These are phyloP conservation scores for Thymelicus sylvestris DNA, from an alignment of 2,888 invertebrate genomes.

Conservation along the genomic window DNA sequence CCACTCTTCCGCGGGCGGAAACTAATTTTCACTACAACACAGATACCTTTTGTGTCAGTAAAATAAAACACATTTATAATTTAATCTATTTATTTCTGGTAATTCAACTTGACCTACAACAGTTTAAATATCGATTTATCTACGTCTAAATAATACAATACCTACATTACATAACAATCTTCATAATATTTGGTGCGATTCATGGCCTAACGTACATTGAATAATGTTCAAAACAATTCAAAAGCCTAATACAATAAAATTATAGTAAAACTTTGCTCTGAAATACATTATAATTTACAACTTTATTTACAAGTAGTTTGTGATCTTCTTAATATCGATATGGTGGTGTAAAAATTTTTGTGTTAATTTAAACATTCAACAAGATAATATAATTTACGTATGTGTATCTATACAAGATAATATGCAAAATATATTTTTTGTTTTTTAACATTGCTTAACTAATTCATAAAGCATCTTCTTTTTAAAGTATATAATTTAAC, in stretches of 20 bases:
- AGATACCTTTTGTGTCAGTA: not conserved
- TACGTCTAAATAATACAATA: slow-evolving; percentile 10
- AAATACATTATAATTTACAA: not conserved
- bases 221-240: slow-evolving; percentile 7
- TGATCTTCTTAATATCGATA: not conserved
- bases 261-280: slow-evolving; percentile 1
- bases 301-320: slow-evolving; percentile 1
- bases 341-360: not conserved
- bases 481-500: no score
- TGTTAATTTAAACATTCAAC: no score
- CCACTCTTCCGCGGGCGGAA: no score
- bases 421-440: no score
- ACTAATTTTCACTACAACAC: no score
- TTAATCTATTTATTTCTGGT: slow-evolving; percentile 23
- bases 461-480: no score
- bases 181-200: slow-evolving; percentile 17
- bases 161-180: slow-evolving; percentile 3
- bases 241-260: not conserved
- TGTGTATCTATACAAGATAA: no score
- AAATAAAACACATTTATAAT: slow-evolving; percentile 3
- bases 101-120: slow-evolving; percentile 17
- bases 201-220: slow-evolving; percentile 5
- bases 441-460: no score
- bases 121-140: slow-evolving; percentile 10
- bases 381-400: no score